Evolutionary conservation across 2,888 invertebrate genomes (phyloP), one percentile per base, ranked within the genome.

Genomic region (Belgica antarctica): DNA sequence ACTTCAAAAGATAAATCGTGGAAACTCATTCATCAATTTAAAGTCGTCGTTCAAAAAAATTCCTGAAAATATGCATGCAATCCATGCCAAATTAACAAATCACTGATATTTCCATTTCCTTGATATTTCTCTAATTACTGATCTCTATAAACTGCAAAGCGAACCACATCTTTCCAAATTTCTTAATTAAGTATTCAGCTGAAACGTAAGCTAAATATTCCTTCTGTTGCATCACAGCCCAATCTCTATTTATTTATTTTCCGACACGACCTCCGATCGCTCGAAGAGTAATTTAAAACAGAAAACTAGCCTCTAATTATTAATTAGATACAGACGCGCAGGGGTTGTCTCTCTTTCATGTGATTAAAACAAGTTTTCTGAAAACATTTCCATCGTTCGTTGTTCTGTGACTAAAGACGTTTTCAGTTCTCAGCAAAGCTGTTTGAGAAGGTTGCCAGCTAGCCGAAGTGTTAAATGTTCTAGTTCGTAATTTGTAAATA

Each of bases 291-390:
- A 52, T 52, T 52, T 22, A 22, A 22, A 52, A 52, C 52, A 52
- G 52, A 19, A 52, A 17, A 2, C 3, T 17, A 22, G 52, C 8
- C 52, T 52, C 17, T 52, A 52, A 24, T 36, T 36, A 62, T 62
- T 62, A 62, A 62, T 62, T 62, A 62, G 34, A 22, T 62, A 36
- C 62, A 62, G 62, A 62, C 27, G 17, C 36, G 25, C 27, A 28
- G 24, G 22, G 24, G 52, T 24, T 22, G 22, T 52, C 24, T 61
- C 61, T 28, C 24, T 25, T 61, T 61, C 27, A 27, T 61, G 61
- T 61, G 61, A 61, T 28, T 61, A 61, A 61, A 12, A 41, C n/a
- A 41, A 41, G 41, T 41, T 41, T 41, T 41, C 12, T 41, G 12
- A 41, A 41, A 41, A 41, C 15, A 5, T 41, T 10, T 41, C 15